Base-by-base conservation (phyloP, 2,888 invertebrate genomes). In the Zaprionus obscuricornis region DNA sequence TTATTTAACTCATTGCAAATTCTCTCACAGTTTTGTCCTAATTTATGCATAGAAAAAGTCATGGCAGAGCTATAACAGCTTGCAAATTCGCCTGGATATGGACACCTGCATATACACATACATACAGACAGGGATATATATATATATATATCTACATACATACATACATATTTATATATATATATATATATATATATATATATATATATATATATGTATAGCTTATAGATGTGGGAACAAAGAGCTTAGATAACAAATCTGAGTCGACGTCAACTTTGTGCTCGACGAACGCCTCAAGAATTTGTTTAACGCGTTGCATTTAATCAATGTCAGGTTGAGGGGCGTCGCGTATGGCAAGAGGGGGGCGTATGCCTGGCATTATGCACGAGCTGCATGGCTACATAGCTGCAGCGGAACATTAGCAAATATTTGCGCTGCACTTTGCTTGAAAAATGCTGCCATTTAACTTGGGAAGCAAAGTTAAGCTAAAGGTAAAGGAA, bases 381-480 rank as follows among this genome's bases (percentile, higher is more conserved):
- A 65, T 69, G 74, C 74, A 71, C 42, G 50, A 62, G n/a, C 36
- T 66, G 46, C 33, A 49, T 3, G 26, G 33, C 29, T 13, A n/a
- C n/a, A n/a, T n/a, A n/a, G n/a, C n/a, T n/a, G n/a, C n/a, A 24
- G 62, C 39, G 67, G 60, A 81, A 75, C 78, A 79, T 86, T 81
- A 70, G 81, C 74, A 86, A 87, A 87, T 87, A 87, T 87, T 87
- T 83, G 79, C 66, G 64, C 67, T 82, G 74, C 79, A 78, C 82
- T 84, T 84, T 64, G 70, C 40, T 50, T 81, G 73, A 79, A 75
- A 75, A 79, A 70, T 78, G 63, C 69, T 57, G 66, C 68, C 66
- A 79, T 75, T 79, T 79, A 78, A 65, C 57, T 62, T 72, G 56
- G 27, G 8, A 60, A 33, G 22, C 40, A 7, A 31, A 42, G 43